Base-by-base conservation (phyloP, 2,113 vertebrate species). In the Sigmodon hispidus region DNA sequence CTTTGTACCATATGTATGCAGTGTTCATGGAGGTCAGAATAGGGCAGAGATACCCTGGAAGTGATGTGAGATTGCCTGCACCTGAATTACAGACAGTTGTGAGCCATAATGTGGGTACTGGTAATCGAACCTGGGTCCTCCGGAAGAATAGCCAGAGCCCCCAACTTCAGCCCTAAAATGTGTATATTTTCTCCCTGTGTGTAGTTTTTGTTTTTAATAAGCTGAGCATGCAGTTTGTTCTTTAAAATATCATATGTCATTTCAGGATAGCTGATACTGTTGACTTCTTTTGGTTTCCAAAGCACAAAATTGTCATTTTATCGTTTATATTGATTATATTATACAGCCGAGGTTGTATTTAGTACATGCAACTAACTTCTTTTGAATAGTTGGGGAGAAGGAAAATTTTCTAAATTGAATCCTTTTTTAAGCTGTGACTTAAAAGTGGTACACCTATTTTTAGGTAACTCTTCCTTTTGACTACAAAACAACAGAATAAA, bases 381-480 rank as follows among this genome's bases (percentile, higher is more conserved):
- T 48, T 94, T 91, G 50, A 31, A 29, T 22, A 5, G 12, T 24
- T 21, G 19, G 6, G 31, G 16, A 91, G 31, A 87, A 77, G n/a
- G 67, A 43, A 73, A 55, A 77, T 89, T 89, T 24, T 89, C 34
- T 85, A 91, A 92, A 77, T 81, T 50, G 12, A 79, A 63, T 93
- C 9, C n/a, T 73, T 83, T 34, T 59, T 93, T 94, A 50, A 59
- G 12, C 65, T 87, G 16, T 87, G 22, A 94, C 88, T 65, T 76
- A 90, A 26, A 72, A 72, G 45, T 52, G 29, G 65, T 77, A 0
- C 8, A 85, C 85, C 90, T 94, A 79, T 83, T 96, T 96, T 76
- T 88, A 91, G 70, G 70, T 79, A 87, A 40, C 65, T 95, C 70
- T 69, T 89, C 76, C 48, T 93, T 93, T 93, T 96, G 43, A 22